These are phyloP conservation scores for Rhinogobius similis DNA, from an alignment of 2,113 vertebrate genomes.

Conservation along the genomic window DNA sequence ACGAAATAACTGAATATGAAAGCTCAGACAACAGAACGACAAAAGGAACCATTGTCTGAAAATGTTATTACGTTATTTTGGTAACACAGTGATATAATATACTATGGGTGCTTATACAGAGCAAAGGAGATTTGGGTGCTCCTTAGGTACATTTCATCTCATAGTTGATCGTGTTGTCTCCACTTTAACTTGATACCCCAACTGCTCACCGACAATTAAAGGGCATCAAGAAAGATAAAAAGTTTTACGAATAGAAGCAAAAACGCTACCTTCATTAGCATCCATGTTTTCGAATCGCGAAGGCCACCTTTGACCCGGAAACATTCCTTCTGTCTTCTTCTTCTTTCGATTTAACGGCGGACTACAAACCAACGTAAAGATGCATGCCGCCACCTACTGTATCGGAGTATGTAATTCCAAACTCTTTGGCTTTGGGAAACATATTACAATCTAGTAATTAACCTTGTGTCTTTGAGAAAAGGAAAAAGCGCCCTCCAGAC, in stretches of 20 bases:
- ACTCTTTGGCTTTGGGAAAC: too few species aligned
- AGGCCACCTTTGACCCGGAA: constrained; percentile 59
- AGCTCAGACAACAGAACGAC: not conserved
- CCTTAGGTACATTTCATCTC: not conserved
- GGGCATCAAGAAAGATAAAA: not conserved
- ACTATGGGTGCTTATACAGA: not conserved
- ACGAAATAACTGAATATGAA: not conserved
- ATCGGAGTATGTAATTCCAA: too few species aligned
- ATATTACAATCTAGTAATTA: too few species aligned
- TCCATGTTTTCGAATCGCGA: constrained; percentile 68
- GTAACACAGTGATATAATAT: not conserved
- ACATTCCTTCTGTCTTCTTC: not conserved
- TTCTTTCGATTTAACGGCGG: too few species aligned
- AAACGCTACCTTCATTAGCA: constrained; percentile 48
- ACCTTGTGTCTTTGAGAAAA: too few species aligned
- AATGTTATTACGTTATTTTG: too few species aligned
- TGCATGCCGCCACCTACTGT: too few species aligned
- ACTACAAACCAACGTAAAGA: too few species aligned
- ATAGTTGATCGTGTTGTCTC: not conserved
- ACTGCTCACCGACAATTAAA: not conserved
- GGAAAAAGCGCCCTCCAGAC: too few species aligned
- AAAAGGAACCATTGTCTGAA: not conserved
- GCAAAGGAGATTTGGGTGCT: not conserved
- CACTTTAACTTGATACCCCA: not conserved
- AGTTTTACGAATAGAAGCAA: too few species aligned